Base-by-base conservation (phyloP, 1,140 invertebrate genomes). In the Penaeus vannamei region DNA sequence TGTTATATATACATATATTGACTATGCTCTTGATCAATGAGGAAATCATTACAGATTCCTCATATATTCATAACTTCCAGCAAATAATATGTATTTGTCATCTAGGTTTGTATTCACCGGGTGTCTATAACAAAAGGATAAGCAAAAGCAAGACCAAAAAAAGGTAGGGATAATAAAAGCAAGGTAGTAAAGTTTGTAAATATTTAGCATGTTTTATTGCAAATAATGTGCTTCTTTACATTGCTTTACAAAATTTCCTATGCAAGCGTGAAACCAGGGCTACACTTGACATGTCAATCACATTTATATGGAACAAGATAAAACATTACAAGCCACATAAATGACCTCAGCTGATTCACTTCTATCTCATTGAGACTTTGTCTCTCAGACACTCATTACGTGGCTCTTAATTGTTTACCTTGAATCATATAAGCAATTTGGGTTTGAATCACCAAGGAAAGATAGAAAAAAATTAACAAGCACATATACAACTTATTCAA, bases 211-310 rank as follows among this genome's bases (percentile, higher is more conserved):
- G 76, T 89, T 89, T 89, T 89, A 89, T 89, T 89, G 87, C 87
- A 89, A 89, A 89, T 85, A 89, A 89, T 89, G 87, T 89, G 87
- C 87, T 84, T 89, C 87, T 89, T 89, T 84, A 89, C 87, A 89
- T 84, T 89, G 87, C 82, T 89, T 89, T 89, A 89, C 87, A 89
- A 89, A 89, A 89, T 85, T 84, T 85, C 53, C 82, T 89, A 89
- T 84, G 82, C 87, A 89, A 89, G 87, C 87, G 81, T 89, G 87
- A 83, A 83, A 87, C 62, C 82, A 84, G 87, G 82, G 72, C 87
- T 89, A 89, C 72, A 89, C 87, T 83, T 89, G 87, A 89, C 81
- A 80, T 81, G 72, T 76, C 82, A 64, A 64, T 84, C 62, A 84
- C 60, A 84, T 66, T 84, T 79, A 86, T 80, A 85, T 53, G 29